Percentiles rank a stretch among this genome's conserved stretches.
phyloP scores from a whole-genome alignment of 2,888 invertebrate genomes.

The Meteorus cinctellus region DNA sequence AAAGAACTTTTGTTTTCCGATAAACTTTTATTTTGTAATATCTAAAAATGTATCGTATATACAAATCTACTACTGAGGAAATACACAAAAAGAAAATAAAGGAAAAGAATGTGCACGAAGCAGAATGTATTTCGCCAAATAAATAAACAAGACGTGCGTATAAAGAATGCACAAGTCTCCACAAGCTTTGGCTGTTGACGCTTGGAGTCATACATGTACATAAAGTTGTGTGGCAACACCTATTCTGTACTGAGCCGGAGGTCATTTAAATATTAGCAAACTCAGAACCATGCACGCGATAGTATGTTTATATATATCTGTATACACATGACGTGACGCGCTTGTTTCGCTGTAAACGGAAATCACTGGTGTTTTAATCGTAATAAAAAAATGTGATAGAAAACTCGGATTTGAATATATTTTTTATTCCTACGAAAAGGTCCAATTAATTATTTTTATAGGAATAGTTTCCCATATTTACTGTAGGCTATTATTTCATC shows the following conservation, averaged over 20 bases:
- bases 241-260: not conserved
- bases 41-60: not conserved
- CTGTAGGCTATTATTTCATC: no score
- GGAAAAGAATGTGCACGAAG: not conserved
- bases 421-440: no score
- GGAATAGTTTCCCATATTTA: no score
- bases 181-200: not conserved
- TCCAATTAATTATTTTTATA: no score
- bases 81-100: not conserved
- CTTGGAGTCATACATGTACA: not conserved
- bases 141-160: constrained; percentile 11
- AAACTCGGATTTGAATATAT: not conserved
- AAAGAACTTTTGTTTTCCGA: not conserved
- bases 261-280: constrained; percentile 30
- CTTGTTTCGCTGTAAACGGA: not conserved
- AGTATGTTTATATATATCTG: not conserved
- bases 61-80: not conserved
- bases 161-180: constrained; percentile 21
- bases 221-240: not conserved
- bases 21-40: not conserved
- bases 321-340: not conserved
- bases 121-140: constrained; percentile 4
- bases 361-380: not conserved
- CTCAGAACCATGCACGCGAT: constrained; percentile 1
- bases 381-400: not conserved